A percentile compares a stretch with the other conserved stretches of the same genome.
Evolutionary conservation across 2,797 vertebrate genomes (phyloP).

Genomic region (Xenopus petersii): DNA sequence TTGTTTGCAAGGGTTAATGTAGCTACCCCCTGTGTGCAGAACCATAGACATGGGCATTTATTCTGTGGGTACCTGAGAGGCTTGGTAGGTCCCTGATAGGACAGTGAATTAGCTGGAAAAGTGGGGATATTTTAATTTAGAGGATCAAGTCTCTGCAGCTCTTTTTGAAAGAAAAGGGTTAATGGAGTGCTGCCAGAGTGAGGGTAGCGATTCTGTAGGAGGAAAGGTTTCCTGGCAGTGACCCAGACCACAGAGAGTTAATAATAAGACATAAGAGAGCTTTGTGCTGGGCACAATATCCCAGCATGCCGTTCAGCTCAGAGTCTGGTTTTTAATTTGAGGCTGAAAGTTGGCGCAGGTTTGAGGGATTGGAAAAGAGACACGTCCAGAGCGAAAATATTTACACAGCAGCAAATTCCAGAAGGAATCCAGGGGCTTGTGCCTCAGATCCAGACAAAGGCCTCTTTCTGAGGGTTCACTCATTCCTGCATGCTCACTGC

Average conservation of each 20-base stretch:
- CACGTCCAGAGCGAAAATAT: conserved; percentile 43
- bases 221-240: conserved; percentile 12
- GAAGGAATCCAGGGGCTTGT: conserved; percentile 29
- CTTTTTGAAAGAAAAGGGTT: too few species aligned
- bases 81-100: too few species aligned
- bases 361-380: conserved; percentile 47
- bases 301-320: conserved; percentile 45
- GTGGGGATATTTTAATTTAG: too few species aligned
- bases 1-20: too few species aligned
- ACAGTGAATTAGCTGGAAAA: too few species aligned
- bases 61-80: too few species aligned
- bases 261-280: conserved; percentile 45
- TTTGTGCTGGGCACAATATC: conserved; percentile 47
- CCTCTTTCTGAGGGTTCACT: conserved; percentile 39
- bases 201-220: too few species aligned
- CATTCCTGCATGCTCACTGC: neutral
- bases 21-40: too few species aligned
- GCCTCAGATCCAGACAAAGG: conserved; percentile 35
- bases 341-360: conserved; percentile 45
- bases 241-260: conserved; percentile 45
- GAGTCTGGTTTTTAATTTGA: conserved; percentile 50
- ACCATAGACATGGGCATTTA: too few species aligned
- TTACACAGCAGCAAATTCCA: conserved; percentile 47
- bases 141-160: too few species aligned
- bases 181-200: conserved; percentile 1